Evolutionary conservation across 2,888 invertebrate species (phyloP), one percentile per base, ranked within the genome.

Genomic region (Polymixis lichenea): DNA sequence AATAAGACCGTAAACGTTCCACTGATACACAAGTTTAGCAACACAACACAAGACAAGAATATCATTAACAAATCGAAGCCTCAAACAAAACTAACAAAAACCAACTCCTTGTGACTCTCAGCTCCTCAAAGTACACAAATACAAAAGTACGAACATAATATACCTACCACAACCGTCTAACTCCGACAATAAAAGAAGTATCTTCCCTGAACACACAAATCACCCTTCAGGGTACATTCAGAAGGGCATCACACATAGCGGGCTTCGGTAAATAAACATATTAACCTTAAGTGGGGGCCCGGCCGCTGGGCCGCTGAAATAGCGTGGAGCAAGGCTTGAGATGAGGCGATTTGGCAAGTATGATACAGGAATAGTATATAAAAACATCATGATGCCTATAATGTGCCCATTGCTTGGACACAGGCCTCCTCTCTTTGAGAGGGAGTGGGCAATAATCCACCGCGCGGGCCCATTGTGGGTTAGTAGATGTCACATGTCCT

Each of bases 181-280:
- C 65, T 73, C 73, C 64, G 22, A 76, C 85, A 85, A 82, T 84
- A 82, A 84, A 84, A 84, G 85, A 77, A 84, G 80, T 82, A 87
- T 86, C 80, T 75, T 51, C 53, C 72, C 60, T 72, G 74, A 82
- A 80, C 86, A 88, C 85, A 88, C 86, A 86, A 85, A 88, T 88
- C 88, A 88, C 84, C 82, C 88, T 78, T 78, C 78, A 43, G 75
- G 80, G 85, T 75, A 82, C 82, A 73, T 88, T 83, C 80, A 83
- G 77, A 38, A 82, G 84, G 81, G 84, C 82, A 82, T 78, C 85
- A 75, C 77, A 75, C 82, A 84, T 80, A 82, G 78, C 75, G 87
- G 87, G 84, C 81, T 88, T 90, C 86, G 89, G 93, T 94, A 95
- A 95, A 95, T 95, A 95, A 95, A 94, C 94, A 95, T 95, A 95